phyloP scores from a whole-genome alignment of 2,113 vertebrate species.

The Entosphenus tridentatus region DNA sequence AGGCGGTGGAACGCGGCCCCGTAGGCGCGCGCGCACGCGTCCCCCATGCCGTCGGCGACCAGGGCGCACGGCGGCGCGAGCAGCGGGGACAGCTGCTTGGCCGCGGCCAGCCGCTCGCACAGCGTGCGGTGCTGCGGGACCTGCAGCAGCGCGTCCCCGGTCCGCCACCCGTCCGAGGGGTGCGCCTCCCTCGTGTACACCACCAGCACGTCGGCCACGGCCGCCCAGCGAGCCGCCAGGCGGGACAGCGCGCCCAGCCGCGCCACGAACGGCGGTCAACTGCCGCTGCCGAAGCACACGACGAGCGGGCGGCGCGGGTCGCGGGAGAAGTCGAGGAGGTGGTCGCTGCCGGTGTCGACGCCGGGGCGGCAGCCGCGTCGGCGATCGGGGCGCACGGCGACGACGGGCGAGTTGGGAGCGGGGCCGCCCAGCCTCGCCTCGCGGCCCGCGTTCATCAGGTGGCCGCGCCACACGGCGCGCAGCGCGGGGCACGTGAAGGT shows the following conservation, averaged over 20 bases:
- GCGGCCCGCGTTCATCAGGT: slow-evolving; percentile 90
- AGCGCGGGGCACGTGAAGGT: slow-evolving; percentile 87
- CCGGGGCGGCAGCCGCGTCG: slow-evolving; percentile 17
- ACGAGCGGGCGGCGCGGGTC: slow-evolving; percentile 53
- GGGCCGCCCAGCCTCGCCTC: slow-evolving; percentile 50
- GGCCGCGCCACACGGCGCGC: slow-evolving; percentile 82
- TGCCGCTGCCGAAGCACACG: slow-evolving; percentile 95
- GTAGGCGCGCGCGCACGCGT: slow-evolving; percentile 80
- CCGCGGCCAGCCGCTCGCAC: slow-evolving; percentile 67
- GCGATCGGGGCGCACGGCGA: slow-evolving; percentile 14
- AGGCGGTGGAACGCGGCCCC: slow-evolving; percentile 98
- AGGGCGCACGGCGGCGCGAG: slow-evolving; percentile 47
- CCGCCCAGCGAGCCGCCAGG: slow-evolving; percentile 58
- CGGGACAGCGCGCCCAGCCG: slow-evolving; percentile 75
- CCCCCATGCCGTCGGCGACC: slow-evolving; percentile 87
- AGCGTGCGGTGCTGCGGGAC: slow-evolving; percentile 81
- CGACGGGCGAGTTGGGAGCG: slow-evolving; percentile 82
- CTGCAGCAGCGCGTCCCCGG: slow-evolving; percentile 72
- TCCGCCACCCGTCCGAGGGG: slow-evolving; percentile 91
- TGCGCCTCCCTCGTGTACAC: slow-evolving; percentile 96
- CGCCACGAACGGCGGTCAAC: slow-evolving; percentile 99
- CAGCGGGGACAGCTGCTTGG: slow-evolving; percentile 43
- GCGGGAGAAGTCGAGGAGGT: slow-evolving; percentile 58
- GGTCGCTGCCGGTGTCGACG: slow-evolving; percentile 32
- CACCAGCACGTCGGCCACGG: slow-evolving; percentile 80